Percentiles rank a stretch among this genome's conserved stretches.
Evolutionary conservation across 1,140 invertebrate species (phyloP).

Genomic region (silkworm (Bombyx mori)): ASM3026992v2 NC_085120.1:11885001-11885500

Average conservation of each 20-base stretch:
- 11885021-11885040: no score
- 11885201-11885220: no score
- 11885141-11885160: no score
- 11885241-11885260: slow-evolving; percentile 53
- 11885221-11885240: slow-evolving; percentile 29
- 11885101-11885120: no score
- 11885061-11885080: no score
- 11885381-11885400: slow-evolving; percentile 24
- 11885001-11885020: no score
- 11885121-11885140: no score
- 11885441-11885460: slow-evolving; percentile 29
- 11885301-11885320: slow-evolving; percentile 13
- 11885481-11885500: slow-evolving; percentile 37
- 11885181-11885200: no score
- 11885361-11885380: slow-evolving; percentile 52
- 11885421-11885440: slow-evolving; percentile 36
- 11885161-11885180: no score
- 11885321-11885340: slow-evolving; percentile 22
- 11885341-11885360: slow-evolving; percentile 54
- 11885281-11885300: slow-evolving; percentile 24
- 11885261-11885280: slow-evolving; percentile 41
- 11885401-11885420: slow-evolving; percentile 15
- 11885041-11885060: no score
- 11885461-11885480: slow-evolving; percentile 44
- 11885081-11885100: no score